Conservation (phyloP, 2,888 invertebrate species). For the Sarcophaga rosellei region DNA sequence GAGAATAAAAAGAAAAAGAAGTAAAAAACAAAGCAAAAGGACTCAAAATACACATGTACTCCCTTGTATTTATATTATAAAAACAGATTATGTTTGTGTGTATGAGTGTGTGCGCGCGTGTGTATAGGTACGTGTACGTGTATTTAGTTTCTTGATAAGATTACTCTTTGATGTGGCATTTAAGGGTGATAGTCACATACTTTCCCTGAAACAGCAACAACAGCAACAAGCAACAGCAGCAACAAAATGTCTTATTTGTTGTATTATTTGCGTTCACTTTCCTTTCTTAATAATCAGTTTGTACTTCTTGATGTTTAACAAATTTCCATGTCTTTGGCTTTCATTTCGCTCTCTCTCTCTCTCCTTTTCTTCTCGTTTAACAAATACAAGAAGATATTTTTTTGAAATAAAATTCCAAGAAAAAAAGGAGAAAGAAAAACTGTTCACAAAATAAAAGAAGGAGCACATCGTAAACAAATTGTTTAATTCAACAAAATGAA, state of each 20-base stretch:
- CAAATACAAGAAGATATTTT: not conserved
- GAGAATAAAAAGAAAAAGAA: not conserved
- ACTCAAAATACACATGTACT: constrained; percentile 20
- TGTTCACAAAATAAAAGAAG: not conserved
- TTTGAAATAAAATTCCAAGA: not conserved
- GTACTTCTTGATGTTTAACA: constrained; percentile 60
- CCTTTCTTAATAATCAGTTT: constrained; percentile 55
- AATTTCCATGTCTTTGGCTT: constrained; percentile 59
- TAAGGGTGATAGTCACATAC: constrained; percentile 54
- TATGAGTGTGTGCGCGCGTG: not conserved
- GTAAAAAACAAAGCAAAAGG: not conserved
- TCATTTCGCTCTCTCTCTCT: constrained; percentile 15
- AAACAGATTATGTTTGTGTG: not conserved
- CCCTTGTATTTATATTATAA: not conserved
- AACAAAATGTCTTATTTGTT: constrained; percentile 17
- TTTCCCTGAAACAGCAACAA: constrained; percentile 17
- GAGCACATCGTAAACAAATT: constrained; percentile 59
- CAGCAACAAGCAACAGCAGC: no score
- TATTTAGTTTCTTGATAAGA: constrained; percentile 44
- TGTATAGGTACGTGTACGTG: constrained; percentile 20
- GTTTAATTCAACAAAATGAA: constrained; percentile 49
- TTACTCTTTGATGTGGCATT: constrained; percentile 63
- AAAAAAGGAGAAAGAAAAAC: not conserved
- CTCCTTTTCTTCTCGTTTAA: not conserved
- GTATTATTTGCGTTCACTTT: constrained; percentile 16